Base-by-base conservation (phyloP, 2,113 vertebrate species). In the Cygnus buccinator region DNA sequence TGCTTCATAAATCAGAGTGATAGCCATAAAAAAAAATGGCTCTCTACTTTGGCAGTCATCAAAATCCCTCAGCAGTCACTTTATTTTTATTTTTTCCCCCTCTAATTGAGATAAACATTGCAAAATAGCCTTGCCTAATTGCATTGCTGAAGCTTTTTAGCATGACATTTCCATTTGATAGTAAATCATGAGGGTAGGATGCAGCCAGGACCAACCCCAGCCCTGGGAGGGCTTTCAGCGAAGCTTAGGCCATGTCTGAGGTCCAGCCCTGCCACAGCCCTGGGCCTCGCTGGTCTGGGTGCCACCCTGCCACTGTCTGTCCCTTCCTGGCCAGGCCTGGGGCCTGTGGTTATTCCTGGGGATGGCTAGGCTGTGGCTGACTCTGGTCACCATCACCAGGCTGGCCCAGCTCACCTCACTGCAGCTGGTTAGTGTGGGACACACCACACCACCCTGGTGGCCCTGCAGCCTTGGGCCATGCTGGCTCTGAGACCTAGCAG, bases 331-430 rank as follows among this genome's bases (percentile, higher is more conserved):
- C 55, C 25, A 37, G 58, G 54, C 58, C n/a, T 10, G 43, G 58
- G 37, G 22, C 22, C 61, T n/a, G 44, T 5, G 2, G 23, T 15
- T 11, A 20, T 39, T 20, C 41, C 48, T 14, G 11, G 13, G 19
- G 37, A 48, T 16, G 26, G 20, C 46, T 0, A 1, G 46, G 39
- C n/a, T 80, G 29, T 17, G n/a, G 33, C 39, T 39, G 21, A 1
- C 22, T 17, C 4, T 33, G 25, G 6, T 33, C 35, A 20, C 46
- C 0, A 0, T 43, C 26, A 10, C 1, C 1, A n/a, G 33, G 26
- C 31, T 1, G 6, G n/a, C 23, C n/a, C 0, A 0, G 9, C 41
- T 52, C 1, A 0, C 19, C 59, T 79, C 1, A 0, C 1, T 48
- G 2, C 35, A 16, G 25, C 35, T 76, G 26, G 4, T 9, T 37